phyloP scores from a whole-genome alignment of 2,888 invertebrate species.

The Lucinisca nassula region DNA sequence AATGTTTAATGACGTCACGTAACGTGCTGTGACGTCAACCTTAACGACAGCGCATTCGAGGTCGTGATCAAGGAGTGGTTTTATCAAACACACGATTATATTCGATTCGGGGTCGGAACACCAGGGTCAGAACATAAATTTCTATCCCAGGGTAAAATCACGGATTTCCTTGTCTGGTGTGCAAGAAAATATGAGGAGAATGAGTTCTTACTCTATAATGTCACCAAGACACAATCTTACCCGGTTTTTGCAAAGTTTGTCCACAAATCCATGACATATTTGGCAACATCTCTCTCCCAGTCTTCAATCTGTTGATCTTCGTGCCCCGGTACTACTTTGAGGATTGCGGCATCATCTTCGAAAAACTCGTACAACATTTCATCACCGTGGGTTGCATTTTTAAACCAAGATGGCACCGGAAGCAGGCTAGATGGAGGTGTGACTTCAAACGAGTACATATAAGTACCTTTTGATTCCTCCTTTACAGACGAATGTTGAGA shows the following conservation, averaged over 20 bases:
- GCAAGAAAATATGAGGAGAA: too few species aligned
- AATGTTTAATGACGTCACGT: too few species aligned
- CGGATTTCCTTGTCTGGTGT: too few species aligned
- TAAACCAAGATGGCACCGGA: not conserved
- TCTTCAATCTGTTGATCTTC: not conserved
- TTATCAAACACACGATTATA: too few species aligned
- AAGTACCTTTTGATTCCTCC: not conserved
- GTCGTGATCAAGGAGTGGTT: too few species aligned
- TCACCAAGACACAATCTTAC: too few species aligned
- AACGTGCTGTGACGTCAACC: too few species aligned
- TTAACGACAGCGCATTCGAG: too few species aligned
- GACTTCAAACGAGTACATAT: not conserved
- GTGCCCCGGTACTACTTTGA: not conserved
- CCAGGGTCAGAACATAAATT: too few species aligned
- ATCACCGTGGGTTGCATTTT: not conserved
- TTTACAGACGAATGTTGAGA: not conserved
- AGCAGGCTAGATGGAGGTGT: not conserved
- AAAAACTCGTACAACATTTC: not conserved
- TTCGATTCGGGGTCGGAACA: too few species aligned
- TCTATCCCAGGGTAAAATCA: too few species aligned
- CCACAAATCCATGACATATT: not conserved
- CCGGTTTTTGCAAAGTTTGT: not conserved
- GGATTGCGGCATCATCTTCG: not conserved
- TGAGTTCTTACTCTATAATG: too few species aligned
- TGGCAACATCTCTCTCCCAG: not conserved